Conservation (phyloP, 2,797 vertebrate species). For the Botia kubotai region DNA sequence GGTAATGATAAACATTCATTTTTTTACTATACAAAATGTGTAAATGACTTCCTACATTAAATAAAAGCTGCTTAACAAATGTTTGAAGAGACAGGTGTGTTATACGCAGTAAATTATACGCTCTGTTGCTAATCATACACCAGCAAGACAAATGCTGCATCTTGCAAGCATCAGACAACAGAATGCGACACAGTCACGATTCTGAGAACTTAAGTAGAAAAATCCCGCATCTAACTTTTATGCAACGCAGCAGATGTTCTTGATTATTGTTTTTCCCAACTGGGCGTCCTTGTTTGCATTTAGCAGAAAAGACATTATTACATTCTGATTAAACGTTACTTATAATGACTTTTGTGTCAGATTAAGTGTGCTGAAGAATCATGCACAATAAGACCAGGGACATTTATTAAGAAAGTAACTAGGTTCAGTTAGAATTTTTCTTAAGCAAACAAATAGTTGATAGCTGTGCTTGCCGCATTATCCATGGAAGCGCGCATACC, state of each 20-base stretch:
- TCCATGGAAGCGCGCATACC: constrained; percentile 32
- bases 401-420: constrained; percentile 19
- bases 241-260: neutral
- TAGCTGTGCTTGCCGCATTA: constrained; percentile 32
- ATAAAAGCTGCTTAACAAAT: neutral
- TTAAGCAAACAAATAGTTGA: constrained; percentile 46
- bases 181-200: neutral
- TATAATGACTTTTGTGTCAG: neutral
- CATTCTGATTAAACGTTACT: constrained; percentile 6
- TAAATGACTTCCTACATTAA: too few relatives aligned
- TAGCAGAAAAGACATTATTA: constrained; percentile 8
- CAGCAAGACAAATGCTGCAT: neutral
- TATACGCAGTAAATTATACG: neutral
- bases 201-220: neutral
- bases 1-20: too few relatives aligned
- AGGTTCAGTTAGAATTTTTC: neutral
- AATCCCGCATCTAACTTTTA: neutral
- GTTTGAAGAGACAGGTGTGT: neutral
- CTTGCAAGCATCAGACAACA: neutral
- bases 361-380: neutral
- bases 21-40: too few relatives aligned
- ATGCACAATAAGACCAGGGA: neutral
- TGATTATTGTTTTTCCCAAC: neutral
- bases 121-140: neutral
- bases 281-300: neutral